Conservation (phyloP, 2,113 vertebrate species). For the Indicator indicator region DNA sequence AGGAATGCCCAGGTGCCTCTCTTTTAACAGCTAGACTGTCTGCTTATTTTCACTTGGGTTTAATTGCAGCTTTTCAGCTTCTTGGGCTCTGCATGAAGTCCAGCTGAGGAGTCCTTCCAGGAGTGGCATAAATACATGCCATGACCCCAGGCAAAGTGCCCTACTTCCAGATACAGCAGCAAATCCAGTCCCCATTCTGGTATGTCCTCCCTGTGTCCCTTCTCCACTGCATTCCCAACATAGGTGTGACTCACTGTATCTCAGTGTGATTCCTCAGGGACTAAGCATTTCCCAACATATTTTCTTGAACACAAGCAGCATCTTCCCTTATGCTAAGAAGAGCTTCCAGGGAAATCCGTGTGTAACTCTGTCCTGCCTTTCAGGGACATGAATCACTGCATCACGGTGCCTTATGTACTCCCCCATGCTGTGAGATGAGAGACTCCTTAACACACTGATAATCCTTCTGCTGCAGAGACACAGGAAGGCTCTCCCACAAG, state of each 20-base stretch:
- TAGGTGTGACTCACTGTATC: background rate
- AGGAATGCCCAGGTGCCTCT: background rate
- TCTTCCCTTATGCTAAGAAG: background rate
- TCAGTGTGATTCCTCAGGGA: background rate
- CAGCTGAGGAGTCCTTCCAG: background rate
- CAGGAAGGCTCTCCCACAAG: background rate
- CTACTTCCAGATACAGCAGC: background rate
- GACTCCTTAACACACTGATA: fast-evolving
- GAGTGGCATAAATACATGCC: fast-evolving
- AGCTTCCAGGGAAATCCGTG: background rate
- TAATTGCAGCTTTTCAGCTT: background rate
- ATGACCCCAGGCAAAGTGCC: background rate
- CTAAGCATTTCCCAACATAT: background rate
- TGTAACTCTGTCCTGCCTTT: background rate
- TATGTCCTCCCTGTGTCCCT: fast-evolving
- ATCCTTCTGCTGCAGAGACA: background rate
- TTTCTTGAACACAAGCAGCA: background rate
- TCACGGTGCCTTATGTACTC: background rate
- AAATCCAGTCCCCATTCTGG: background rate
- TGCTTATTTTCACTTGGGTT: background rate
- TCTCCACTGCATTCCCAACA: background rate
- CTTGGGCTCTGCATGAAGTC: background rate
- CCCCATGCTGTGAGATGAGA: fast-evolving
- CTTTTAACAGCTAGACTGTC: background rate
- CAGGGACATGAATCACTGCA: background rate